Conservation (phyloP, 2,888 invertebrate species). For the Tineola bisselliella region DNA sequence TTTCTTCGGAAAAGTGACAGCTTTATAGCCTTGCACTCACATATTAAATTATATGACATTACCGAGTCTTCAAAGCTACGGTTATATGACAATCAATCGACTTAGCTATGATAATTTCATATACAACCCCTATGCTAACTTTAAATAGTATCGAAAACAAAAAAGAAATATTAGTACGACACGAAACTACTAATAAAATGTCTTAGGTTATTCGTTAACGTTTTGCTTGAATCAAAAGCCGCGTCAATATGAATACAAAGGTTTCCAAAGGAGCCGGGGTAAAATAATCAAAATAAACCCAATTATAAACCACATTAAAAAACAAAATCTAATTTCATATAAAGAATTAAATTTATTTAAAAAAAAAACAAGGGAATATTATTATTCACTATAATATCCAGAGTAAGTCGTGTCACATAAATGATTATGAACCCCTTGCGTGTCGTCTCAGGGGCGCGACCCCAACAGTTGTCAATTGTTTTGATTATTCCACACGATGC, state of each 20-base stretch:
- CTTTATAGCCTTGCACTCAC: not conserved
- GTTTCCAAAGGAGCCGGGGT: too few species aligned
- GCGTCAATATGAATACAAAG: too few species aligned
- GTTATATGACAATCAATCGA: not conserved
- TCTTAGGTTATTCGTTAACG: too few species aligned
- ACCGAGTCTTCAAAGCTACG: not conserved
- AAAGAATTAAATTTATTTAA: too few species aligned
- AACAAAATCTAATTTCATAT: too few species aligned
- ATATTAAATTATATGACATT: not conserved
- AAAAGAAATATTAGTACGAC: too few species aligned
- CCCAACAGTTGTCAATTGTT: slow-evolving; percentile 5
- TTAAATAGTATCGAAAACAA: not conserved
- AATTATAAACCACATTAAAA: too few species aligned
- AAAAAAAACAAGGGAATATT: too few species aligned
- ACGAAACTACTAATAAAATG: too few species aligned
- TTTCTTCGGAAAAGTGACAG: not conserved
- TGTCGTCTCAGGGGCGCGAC: slow-evolving; percentile 6
- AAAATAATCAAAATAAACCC: too few species aligned
- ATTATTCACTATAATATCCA: not conserved
- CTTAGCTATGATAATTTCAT: not conserved
- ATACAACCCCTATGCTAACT: not conserved
- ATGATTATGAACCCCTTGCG: not conserved
- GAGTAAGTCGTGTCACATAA: not conserved
- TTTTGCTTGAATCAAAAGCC: too few species aligned
- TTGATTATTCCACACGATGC: slow-evolving; percentile 6